Evolutionary conservation across 2,797 vertebrate species (phyloP), one percentile per base, ranked within the genome.

Genomic region (Chaunax sp.): DNA sequence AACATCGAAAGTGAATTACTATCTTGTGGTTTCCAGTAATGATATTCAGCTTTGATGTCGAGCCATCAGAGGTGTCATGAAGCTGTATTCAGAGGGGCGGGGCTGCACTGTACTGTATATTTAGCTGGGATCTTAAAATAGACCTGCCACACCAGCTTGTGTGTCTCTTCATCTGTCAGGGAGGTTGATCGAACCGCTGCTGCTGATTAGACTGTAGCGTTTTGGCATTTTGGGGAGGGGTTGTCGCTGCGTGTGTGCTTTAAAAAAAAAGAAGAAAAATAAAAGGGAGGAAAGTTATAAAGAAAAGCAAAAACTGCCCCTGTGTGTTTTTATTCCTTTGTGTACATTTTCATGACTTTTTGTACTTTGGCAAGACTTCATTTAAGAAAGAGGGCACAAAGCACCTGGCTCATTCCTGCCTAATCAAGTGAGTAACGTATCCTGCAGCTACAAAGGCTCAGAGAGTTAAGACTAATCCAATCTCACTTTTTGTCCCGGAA

Each of bases 1-100:
- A 86, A 90, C 82, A 89, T 88, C 88, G 90, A 83, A 69, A 64
- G 69, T 64, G 81, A 88, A 90, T 89, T 83, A 84, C 87, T 83
- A 70, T 66, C 79, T 81, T 63, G 46, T 56, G 86, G 85, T 87
- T 89, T 89, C 89, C 88, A 90, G 82, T 51, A 73, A 72, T 81
- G 72, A 70, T 70, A 65, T 86, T 49, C 55, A 40, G 67, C 89
- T 93, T 93, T 92, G 89, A 93, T 88, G 82, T 89, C 2, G 69
- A 83, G 77, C 78, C 80, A 86, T 90, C 87, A 91, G 89, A 91
- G 86, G 75, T 79, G 7, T 75, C 44, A 45, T 60, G 66, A 75
- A 82, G 43, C 69, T 56, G 44, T 77, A 26, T 90, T 90, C 87
- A 85, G 72, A 82, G 71, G 89, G 83, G 53, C 86, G 74, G 72